Percentiles rank a stretch among this genome's conserved stretches.
phyloP scores from a whole-genome alignment of 2,113 vertebrate species.

The Atlantisia rogersi region DNA sequence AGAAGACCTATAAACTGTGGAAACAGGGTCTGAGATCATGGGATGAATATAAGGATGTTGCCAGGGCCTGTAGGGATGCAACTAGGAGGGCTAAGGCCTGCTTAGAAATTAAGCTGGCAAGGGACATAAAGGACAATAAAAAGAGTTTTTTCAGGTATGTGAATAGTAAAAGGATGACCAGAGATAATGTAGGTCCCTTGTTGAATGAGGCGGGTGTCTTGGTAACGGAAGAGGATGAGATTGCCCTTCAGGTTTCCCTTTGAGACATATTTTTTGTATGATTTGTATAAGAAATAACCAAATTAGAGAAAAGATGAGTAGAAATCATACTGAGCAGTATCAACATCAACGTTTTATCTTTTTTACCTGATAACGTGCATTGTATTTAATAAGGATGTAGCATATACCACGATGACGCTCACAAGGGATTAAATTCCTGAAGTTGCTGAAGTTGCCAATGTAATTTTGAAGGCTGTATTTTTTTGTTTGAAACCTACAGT shows the following conservation, averaged over 20 bases:
- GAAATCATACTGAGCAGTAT: rapidly evolving
- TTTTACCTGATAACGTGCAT: not conserved
- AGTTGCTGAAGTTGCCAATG: not conserved
- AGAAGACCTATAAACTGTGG: no score
- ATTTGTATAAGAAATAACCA: not conserved
- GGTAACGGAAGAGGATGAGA: no score
- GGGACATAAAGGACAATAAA: no score
- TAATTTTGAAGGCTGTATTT: not conserved
- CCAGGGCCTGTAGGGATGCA: no score
- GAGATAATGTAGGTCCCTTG: no score
- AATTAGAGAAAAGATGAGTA: not conserved
- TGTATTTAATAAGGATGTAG: not conserved
- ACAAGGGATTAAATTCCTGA: not conserved
- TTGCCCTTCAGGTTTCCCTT: not conserved
- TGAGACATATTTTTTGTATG: not conserved
- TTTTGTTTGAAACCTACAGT: not conserved
- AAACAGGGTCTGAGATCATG: no score
- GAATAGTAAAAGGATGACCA: no score
- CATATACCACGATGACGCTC: not conserved
- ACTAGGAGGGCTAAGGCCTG: no score
- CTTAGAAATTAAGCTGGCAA: no score
- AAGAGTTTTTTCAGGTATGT: no score
- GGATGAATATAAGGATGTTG: no score
- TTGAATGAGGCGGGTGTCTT: no score
- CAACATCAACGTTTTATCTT: not conserved